Conservation (phyloP, 2,113 vertebrate species). For the Oncorhynchus kisutch region DNA sequence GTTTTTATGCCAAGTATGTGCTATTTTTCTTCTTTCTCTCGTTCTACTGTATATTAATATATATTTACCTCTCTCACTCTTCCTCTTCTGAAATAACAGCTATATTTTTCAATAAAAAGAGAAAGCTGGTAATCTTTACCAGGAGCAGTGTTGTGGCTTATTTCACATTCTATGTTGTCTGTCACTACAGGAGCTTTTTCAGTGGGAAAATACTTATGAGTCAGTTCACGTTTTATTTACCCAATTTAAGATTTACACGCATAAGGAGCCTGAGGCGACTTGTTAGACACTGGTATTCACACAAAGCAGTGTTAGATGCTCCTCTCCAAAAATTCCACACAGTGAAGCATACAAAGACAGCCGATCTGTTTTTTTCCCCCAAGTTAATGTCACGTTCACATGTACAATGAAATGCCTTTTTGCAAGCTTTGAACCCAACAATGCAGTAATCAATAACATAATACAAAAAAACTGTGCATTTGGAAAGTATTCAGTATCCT, state of each 20-base stretch:
- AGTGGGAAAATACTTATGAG: neutral
- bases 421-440: no score
- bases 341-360: neutral
- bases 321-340: neutral
- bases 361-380: neutral
- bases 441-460: no score
- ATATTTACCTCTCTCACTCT: conserved; percentile 63
- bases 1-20: conserved; percentile 51
- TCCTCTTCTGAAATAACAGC: conserved; percentile 67
- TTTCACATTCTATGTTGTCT: neutral
- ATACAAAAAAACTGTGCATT: no score
- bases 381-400: no score
- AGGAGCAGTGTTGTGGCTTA: conserved; percentile 11
- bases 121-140: conserved; percentile 67
- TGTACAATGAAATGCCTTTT: no score
- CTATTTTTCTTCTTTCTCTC: conserved; percentile 47
- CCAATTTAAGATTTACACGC: conserved; percentile 19
- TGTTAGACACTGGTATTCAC: neutral
- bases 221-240: conserved; percentile 1
- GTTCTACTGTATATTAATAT: conserved; percentile 69
- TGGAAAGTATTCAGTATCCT: no score
- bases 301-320: conserved; percentile 17
- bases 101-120: conserved; percentile 80
- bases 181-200: neutral
- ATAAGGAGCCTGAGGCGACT: conserved; percentile 31